Evolutionary conservation across 2,888 invertebrate species (phyloP).

Genomic region (Laothoe populi): DNA sequence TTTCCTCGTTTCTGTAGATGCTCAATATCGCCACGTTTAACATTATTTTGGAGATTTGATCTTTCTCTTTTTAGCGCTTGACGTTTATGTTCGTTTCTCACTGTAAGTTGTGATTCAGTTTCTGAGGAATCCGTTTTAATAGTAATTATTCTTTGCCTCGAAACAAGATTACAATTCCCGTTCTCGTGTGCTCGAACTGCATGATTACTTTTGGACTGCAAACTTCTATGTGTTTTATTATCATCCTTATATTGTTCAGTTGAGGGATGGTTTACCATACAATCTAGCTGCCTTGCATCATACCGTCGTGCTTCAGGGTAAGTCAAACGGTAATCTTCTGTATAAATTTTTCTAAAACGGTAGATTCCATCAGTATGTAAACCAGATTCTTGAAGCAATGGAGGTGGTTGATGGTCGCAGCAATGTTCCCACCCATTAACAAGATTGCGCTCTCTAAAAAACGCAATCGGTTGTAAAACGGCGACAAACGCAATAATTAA

Average conservation of each 20-base stretch:
- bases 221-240: not conserved
- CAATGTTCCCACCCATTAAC: slow-evolving; percentile 74
- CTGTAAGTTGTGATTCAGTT: too few species aligned
- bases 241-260: not conserved
- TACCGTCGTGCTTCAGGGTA: not conserved
- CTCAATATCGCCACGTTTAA: not conserved
- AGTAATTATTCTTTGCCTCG: too few species aligned
- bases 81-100: too few species aligned
- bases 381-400: slow-evolving; percentile 41
- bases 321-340: slow-evolving; percentile 32
- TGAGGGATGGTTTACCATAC: not conserved
- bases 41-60: not conserved
- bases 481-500: slow-evolving; percentile 73
- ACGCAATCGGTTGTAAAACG: slow-evolving; percentile 67
- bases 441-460: slow-evolving; percentile 62
- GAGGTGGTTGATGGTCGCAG: slow-evolving; percentile 52
- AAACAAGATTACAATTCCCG: too few species aligned
- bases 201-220: not conserved
- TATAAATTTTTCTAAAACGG: slow-evolving; percentile 25
- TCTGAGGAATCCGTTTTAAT: not conserved
- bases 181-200: not conserved
- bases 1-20: not conserved
- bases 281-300: not conserved
- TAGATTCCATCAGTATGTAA: slow-evolving; percentile 5
- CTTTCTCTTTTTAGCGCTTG: too few species aligned